These are phyloP conservation scores for Cerastoderma edule DNA, from an alignment of 2,888 invertebrate species.

Conservation along the genomic window DNA sequence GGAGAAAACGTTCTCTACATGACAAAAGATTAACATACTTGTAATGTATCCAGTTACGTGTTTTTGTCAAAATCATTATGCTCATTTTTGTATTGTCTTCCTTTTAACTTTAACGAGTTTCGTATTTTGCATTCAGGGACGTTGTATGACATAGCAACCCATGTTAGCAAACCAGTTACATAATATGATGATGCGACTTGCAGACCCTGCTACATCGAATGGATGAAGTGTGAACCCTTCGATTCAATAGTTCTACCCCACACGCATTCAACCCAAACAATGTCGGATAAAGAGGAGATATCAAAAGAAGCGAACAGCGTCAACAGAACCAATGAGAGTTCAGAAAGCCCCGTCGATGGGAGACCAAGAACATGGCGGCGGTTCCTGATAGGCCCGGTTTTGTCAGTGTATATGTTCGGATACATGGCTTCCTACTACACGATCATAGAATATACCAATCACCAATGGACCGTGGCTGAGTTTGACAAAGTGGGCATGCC, in stretches of 20 bases:
- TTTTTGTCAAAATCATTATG: too few species aligned
- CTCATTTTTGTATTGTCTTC: too few species aligned
- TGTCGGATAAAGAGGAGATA: not conserved
- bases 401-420: constrained; percentile 47
- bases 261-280: not conserved
- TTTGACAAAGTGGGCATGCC: constrained; percentile 38
- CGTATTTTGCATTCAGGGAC: too few species aligned
- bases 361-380: constrained; percentile 37
- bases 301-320: not conserved
- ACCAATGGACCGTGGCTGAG: constrained; percentile 27
- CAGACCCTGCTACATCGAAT: not conserved
- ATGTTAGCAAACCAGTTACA: too few species aligned
- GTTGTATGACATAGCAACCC: too few species aligned
- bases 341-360: too few species aligned
- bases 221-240: not conserved
- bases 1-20: too few species aligned
- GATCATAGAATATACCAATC: constrained; percentile 50
- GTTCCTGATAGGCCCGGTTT: constrained; percentile 46
- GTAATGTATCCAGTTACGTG: too few species aligned
- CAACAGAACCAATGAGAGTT: not conserved
- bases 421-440: constrained; percentile 54
- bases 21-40: too few species aligned
- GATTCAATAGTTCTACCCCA: too few species aligned
- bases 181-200: not conserved
- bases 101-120: too few species aligned